Evolutionary conservation across 2,113 vertebrate species (phyloP), one percentile per base, ranked within the genome.

Genomic region (Ceratotherium simum): DNA sequence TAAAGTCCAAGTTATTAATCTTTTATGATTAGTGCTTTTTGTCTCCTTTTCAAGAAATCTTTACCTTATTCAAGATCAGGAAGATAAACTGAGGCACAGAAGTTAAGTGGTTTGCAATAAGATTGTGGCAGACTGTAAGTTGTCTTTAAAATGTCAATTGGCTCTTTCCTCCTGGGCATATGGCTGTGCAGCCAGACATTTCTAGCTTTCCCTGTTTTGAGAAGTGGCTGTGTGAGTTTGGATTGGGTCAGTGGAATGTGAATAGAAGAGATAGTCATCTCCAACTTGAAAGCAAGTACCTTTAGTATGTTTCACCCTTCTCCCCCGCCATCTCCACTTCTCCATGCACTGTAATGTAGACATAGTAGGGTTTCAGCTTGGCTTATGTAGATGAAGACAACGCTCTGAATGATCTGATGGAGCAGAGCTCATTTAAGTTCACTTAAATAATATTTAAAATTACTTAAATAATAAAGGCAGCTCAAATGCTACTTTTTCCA

Each of bases 281-380:
- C 58, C 42, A 95, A 90, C 64, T 87, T 92, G 62, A 96, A 89
- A 96, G 69, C 69, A 92, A 86, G 46, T 46, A 69, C 10, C 23
- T 92, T 90, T 92, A 31, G 56, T 93, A 10, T 18, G 36, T 91
- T 90, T 94, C 84, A 83, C 51, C 17, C 9, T 91, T 95, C 64
- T 36, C 13, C n/a, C 36, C 33, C 20, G 67, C 46, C 72, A 33
- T 83, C 25, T 62, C 21, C 42, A 62, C 3, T 6, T 1, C 3
- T 3, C 17, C 80, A 48, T 76, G 27, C 46, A 27, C 14, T 81
- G 8, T 80, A 81, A 83, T 33, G 72, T 11, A 90, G 12, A 67
- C 51, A 42, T 36, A 33, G 3, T 92, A 62, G 17, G 23, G 18
- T 20, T 75, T 89, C 36, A 84, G 46, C 16, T 42, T 72, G 85